Conservation (phyloP, 2,888 invertebrate species). For the Camponotus fellah region DNA sequence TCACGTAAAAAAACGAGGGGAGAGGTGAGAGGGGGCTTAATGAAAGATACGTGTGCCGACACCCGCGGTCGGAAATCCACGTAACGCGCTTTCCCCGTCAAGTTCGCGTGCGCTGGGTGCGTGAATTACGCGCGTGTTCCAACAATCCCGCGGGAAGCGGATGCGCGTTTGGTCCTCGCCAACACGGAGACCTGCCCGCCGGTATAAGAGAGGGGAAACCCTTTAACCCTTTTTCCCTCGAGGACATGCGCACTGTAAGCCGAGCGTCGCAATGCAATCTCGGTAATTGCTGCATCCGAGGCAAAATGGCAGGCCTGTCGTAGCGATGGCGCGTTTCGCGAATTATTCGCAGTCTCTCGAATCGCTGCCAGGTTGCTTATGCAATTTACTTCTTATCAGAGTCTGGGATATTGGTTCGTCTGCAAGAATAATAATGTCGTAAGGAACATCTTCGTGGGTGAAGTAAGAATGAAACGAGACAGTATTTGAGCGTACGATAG, state of each 20-base stretch:
- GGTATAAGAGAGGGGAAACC: slow-evolving; percentile 67
- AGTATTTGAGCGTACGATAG: neutral
- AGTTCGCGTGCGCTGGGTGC: too few relatives aligned
- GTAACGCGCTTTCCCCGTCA: slow-evolving; percentile 58
- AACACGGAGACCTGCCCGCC: slow-evolving; percentile 68
- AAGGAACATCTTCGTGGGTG: neutral
- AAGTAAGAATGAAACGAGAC: neutral
- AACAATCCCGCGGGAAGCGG: neutral
- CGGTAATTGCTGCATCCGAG: slow-evolving; percentile 78
- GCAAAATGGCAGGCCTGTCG: slow-evolving; percentile 78
- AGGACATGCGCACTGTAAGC: slow-evolving; percentile 78
- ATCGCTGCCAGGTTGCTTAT: neutral
- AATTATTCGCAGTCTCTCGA: slow-evolving; percentile 11
- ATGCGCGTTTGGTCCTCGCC: slow-evolving; percentile 37
- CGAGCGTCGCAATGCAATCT: slow-evolving; percentile 73
- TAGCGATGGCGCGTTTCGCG: slow-evolving; percentile 66
- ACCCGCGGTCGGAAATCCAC: slow-evolving; percentile 74
- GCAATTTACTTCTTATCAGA: neutral
- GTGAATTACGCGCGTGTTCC: neutral
- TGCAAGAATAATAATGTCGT: neutral
- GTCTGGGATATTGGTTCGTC: neutral
- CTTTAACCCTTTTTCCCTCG: slow-evolving; percentile 77
- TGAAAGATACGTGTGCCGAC: slow-evolving; percentile 62
- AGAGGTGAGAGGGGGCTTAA: slow-evolving; percentile 36
- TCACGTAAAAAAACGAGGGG: slow-evolving; percentile 31